Conservation (phyloP, 2,797 vertebrate genomes). For the Pristis pectinata region DNA sequence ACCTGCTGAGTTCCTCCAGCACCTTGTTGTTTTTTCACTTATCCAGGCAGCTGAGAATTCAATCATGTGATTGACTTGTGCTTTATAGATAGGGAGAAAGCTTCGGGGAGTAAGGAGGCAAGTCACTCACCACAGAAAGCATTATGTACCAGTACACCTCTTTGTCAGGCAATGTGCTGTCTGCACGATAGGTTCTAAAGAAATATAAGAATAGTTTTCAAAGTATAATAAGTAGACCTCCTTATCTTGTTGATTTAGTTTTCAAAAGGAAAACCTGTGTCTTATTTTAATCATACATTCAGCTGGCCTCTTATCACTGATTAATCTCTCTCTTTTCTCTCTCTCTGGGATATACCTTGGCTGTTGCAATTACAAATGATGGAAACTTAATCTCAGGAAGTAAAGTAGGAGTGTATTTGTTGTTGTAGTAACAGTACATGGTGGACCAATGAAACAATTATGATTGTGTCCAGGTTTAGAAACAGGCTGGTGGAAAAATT, state of each 20-base stretch:
- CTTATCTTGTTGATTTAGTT: conserved; percentile 44
- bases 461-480: neutral
- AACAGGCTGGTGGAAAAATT: neutral
- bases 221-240: conserved; percentile 44
- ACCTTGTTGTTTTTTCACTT: too few relatives aligned
- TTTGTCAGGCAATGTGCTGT: neutral
- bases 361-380: neutral
- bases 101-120: too few relatives aligned
- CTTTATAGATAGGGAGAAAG: too few relatives aligned
- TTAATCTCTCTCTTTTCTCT: neutral
- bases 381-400: conserved; percentile 18
- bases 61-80: too few relatives aligned
- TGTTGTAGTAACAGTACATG: neutral
- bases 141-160: neutral
- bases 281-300: conserved; percentile 32
- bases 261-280: conserved; percentile 37
- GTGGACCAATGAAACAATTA: neutral
- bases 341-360: neutral
- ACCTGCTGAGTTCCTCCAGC: too few relatives aligned
- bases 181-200: neutral
- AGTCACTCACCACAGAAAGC: neutral
- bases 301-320: neutral
- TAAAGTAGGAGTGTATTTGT: neutral
- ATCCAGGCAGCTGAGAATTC: too few relatives aligned
- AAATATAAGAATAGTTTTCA: conserved; percentile 11